Evolutionary conservation across 2,797 vertebrate genomes (phyloP), one percentile per base, ranked within the genome.

Genomic region (Syncerus caffer): DNA sequence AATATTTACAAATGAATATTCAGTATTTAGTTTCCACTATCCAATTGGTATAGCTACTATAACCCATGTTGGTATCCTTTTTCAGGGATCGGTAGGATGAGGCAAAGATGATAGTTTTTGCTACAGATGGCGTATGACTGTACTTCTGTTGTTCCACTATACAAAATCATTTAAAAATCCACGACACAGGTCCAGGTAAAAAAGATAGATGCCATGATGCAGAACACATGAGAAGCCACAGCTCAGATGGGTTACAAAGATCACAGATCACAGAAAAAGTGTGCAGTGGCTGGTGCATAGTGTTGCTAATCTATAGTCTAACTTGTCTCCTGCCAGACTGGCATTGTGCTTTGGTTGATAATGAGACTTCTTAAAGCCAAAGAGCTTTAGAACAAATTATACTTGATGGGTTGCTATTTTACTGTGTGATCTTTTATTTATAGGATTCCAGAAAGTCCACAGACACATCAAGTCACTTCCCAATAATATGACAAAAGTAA

Each of bases 391-490:
- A 97, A 98, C 98, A 98, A 98, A 97, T 96, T 98, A 98, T 98
- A 96, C 98, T 98, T 98, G 98, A 98, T 97, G 78, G 57, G 12
- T 58, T 74, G 98, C 98, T 97, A 96, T 1, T 45, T 80, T 83
- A 97, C 93, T 91, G 96, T 98, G 74, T 91, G 97, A 98, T 98
- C 97, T 97, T 98, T 98, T 98, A 98, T 98, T 97, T 96, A 94
- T 1, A 42, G 97, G 98, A 98, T 98, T 98, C 98, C 97, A 98
- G 83, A 97, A 97, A 98, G 97, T 98, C 97, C 97, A 98, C 94
- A 98, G 98, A 98, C 92, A 98, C 92, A 98, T 89, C 96, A 98
- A 98, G 89, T 98, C 97, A 98, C 98, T 98, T 98, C 76, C 96
- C 89, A 92, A 96, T 98, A 98, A 96, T 96, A 97, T 60, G 93